phyloP scores from a whole-genome alignment of 2,113 vertebrate species.

The Oriolus oriolus region DNA sequence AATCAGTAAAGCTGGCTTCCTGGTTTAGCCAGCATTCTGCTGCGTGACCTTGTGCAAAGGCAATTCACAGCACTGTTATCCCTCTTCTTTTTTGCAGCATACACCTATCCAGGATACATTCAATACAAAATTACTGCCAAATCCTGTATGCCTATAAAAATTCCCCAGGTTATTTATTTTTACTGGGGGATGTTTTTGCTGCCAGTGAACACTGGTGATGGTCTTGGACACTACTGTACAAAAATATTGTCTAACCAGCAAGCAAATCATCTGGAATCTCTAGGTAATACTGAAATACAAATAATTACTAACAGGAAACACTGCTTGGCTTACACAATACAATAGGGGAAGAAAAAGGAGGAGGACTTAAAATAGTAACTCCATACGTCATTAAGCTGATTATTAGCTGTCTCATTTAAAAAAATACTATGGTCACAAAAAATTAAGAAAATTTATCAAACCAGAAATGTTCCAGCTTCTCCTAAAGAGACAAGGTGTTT shows the following conservation, averaged over 20 bases:
- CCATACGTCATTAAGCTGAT: neutral
- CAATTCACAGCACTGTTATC: neutral
- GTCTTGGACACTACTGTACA: neutral
- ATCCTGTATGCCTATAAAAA: neutral
- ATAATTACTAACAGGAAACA: slow-evolving; percentile 36
- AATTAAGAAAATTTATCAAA: neutral
- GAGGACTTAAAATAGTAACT: slow-evolving; percentile 4
- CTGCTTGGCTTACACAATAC: neutral
- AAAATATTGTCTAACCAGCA: neutral
- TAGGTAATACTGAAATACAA: slow-evolving; percentile 23
- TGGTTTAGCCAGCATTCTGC: neutral
- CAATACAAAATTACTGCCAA: neutral
- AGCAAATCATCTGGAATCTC: neutral
- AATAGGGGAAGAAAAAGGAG: neutral
- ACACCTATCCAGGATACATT: neutral
- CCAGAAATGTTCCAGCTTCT: neutral
- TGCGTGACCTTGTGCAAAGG: neutral
- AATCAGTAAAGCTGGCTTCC: neutral
- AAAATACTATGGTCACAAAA: neutral
- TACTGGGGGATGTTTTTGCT: neutral
- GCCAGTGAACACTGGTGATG: neutral
- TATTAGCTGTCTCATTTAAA: neutral
- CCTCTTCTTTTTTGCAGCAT: neutral
- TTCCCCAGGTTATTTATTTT: neutral
- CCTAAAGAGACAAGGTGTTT: neutral